Evolutionary conservation across 2,797 vertebrate species (phyloP).

Genomic region (Chaetodon trifasciatus): DNA sequence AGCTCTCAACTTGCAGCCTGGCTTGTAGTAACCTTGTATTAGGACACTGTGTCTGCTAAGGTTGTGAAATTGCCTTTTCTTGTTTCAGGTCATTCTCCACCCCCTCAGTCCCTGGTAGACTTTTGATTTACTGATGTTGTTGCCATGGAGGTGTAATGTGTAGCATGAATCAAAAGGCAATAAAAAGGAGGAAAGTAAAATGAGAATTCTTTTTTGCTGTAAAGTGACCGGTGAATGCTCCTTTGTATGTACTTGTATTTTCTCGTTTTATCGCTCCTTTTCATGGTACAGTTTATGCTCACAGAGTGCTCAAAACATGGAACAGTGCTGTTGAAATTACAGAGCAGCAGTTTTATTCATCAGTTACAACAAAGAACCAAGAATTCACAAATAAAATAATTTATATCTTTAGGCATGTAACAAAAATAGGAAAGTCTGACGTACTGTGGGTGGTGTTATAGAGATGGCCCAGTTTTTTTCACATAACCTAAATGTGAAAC

Average conservation of each 20-base stretch:
- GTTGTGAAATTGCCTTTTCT: constrained; percentile 38
- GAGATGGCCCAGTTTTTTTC: background rate
- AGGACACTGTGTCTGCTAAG: constrained; percentile 14
- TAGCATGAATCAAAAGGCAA: constrained; percentile 7
- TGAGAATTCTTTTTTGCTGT: background rate
- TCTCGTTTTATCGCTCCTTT: background rate
- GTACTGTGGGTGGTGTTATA: background rate
- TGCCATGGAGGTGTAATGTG: constrained; percentile 24
- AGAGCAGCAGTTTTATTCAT: background rate
- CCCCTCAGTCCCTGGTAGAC: constrained; percentile 7
- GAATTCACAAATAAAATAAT: background rate
- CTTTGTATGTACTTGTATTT: background rate
- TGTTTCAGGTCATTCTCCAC: constrained; percentile 21
- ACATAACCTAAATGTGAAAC: background rate
- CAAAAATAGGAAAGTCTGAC: background rate
- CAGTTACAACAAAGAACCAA: background rate
- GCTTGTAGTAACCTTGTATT: constrained; percentile 25
- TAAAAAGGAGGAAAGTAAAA: constrained; percentile 7
- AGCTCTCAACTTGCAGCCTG: background rate
- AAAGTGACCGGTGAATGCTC: background rate
- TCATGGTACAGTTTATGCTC: too few species aligned
- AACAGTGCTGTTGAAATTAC: background rate
- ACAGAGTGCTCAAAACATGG: background rate
- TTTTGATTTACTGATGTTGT: constrained; percentile 39
- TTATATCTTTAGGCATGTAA: background rate